Percentiles rank a stretch among this genome's conserved stretches.
Evolutionary conservation across 30 jellyfish, hydroid and myxozoan species (phyloP).

Genomic region (Nemopilema nomurai): DNA sequence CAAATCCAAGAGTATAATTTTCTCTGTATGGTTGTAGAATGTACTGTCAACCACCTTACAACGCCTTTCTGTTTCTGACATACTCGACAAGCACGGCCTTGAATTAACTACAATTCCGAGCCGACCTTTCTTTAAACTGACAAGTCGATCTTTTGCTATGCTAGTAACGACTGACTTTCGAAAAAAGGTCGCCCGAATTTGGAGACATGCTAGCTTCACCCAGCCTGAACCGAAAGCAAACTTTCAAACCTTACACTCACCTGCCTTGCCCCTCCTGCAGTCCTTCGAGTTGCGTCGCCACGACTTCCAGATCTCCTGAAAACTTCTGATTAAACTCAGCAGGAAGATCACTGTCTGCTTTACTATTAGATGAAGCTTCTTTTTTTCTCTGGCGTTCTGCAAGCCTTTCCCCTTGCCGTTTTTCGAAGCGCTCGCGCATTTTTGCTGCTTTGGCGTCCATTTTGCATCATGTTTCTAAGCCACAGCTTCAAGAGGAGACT

Average conservation of each 20-base stretch:
- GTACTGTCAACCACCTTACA: no score
- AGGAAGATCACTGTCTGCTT: constrained; percentile 9
- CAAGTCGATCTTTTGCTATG: no score
- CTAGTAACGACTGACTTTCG: no score
- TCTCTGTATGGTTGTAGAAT: no score
- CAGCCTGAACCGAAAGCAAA: no score
- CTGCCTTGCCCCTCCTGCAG: constrained; percentile 37
- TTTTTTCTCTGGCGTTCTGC: constrained; percentile 47
- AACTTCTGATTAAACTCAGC: constrained; percentile 33
- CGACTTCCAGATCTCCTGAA: constrained; percentile 3
- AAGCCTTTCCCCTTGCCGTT: constrained; percentile 48
- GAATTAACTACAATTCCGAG: no score
- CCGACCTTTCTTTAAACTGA: no score
- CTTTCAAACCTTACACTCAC: constrained; percentile 4
- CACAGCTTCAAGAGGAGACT: background rate
- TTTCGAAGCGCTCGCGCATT: constrained; percentile 36
- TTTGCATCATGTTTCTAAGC: constrained; percentile 4
- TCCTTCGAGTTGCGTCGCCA: background rate
- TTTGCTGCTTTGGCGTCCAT: constrained; percentile 55
- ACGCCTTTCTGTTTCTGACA: no score
- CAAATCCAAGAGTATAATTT: no score
- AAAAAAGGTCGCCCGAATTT: no score
- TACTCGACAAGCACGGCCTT: no score
- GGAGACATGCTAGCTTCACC: no score
- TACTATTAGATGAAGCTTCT: constrained; percentile 17